phyloP scores from a whole-genome alignment of 2,113 vertebrate species.

The Suncus etruscus region DNA sequence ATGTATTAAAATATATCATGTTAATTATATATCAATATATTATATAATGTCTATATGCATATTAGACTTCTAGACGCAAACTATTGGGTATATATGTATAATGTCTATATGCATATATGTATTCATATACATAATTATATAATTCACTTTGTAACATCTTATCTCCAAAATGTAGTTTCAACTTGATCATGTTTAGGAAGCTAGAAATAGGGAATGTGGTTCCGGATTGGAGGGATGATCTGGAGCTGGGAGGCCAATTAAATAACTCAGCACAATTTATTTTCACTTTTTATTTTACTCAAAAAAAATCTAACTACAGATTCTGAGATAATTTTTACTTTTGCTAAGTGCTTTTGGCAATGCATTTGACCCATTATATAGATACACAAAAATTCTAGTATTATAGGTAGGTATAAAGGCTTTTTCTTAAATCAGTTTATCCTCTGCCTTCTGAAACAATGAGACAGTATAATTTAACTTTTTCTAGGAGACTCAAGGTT shows the following conservation, averaged over 20 bases:
- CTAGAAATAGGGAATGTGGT: background rate
- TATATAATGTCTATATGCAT: no score
- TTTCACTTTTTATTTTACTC: conserved; percentile 45
- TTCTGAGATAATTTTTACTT: conserved; percentile 54
- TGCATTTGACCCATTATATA: conserved; percentile 33
- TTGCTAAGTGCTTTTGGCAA: conserved; percentile 42
- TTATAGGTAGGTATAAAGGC: conserved; percentile 53
- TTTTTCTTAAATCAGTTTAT: conserved; percentile 59
- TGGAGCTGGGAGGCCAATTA: background rate
- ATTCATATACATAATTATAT: no score
- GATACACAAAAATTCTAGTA: conserved; percentile 54
- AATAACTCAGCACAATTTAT: background rate
- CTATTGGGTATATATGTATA: no score
- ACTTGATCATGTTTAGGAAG: background rate
- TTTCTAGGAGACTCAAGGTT: conserved; percentile 49
- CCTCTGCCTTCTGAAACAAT: conserved; percentile 59
- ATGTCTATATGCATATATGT: no score
- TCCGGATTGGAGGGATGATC: background rate
- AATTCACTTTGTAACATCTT: no score
- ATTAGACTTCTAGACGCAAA: no score
- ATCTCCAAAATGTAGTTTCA: background rate
- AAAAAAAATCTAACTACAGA: conserved; percentile 1
- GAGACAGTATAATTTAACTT: conserved; percentile 51
- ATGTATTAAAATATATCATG: no score
- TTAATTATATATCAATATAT: no score